Base-by-base conservation (phyloP, 2,797 vertebrate species). In the Enteromius radiatus region DNA sequence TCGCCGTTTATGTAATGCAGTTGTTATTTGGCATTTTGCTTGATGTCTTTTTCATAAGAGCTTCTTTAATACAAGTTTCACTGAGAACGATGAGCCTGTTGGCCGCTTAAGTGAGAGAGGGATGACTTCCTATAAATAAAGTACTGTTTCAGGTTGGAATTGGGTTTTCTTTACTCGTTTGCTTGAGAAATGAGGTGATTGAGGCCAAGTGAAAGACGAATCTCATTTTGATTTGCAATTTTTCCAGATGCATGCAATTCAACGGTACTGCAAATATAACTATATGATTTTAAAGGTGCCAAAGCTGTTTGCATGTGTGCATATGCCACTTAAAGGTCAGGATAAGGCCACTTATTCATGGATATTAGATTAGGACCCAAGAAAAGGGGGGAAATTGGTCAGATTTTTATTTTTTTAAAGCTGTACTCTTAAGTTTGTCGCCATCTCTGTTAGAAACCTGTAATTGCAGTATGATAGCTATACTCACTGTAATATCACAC, bases 61-160 rank as follows among this genome's bases (percentile, higher is more conserved):
- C 80, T 67, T 84, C 83, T 87, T 87, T 38, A 84, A 77, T 82
- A 64, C 76, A 52, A 17, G 56, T 76, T 86, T 76, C 61, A 70
- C 68, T 23, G 71, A 67, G 71, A 70, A 81, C 56, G 59, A 64
- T 86, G 8, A 84, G 74, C 67, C 38, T 78, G 69, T 74, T 67
- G 69, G 67, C 70, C n/a, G 9, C 28, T 78, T 52, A 67, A 47
- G 61, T 81, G 69, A 70, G 63, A 80, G 45, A 47, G 59, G 64
- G 70, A 71, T 54, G 65, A 76, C 47, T 81, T 80, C 67, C 73
- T 76, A 45, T 83, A 17, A 88, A 88, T 86, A 86, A 88, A 86
- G 54, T 74, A 77, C 71, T 56, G 69, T 86, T 86, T 81, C 71
- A 70, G 19, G 59, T 65, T 82, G 63, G 10, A 52, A 38, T n/a